Conservation (phyloP, 2,797 vertebrate genomes). For the Falco biarmicus region DNA sequence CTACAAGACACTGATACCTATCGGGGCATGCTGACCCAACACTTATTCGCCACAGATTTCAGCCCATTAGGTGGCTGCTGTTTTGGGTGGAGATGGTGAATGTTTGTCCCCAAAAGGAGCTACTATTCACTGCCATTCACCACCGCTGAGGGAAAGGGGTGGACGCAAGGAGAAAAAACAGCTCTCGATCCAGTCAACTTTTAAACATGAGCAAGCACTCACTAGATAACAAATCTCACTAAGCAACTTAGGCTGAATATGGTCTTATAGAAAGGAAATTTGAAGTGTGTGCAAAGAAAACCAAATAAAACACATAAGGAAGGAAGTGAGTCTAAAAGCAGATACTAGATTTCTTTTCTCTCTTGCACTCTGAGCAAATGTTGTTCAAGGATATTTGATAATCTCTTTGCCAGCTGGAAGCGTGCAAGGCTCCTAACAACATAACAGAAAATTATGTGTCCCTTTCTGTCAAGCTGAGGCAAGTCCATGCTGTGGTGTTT, state of each 20-base stretch:
- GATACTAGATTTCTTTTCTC: neutral
- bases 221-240: neutral
- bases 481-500: neutral
- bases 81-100: neutral
- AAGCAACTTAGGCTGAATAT: neutral
- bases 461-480: neutral
- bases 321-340: neutral
- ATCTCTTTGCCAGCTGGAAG: slow-evolving; percentile 28
- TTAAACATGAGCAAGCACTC: neutral
- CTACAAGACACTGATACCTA: neutral
- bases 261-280: neutral
- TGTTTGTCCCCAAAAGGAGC: neutral
- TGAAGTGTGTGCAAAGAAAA: neutral
- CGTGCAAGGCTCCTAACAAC: neutral
- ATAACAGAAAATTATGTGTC: neutral
- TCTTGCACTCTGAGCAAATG: neutral
- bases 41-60: neutral
- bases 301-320: neutral
- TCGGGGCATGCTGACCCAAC: neutral
- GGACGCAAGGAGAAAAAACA: neutral
- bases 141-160: neutral
- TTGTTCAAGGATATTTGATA: neutral
- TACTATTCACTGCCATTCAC: neutral
- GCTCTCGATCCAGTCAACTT: neutral
- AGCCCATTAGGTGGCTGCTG: neutral